Percentiles rank a stretch among this genome's conserved stretches.
phyloP scores from a whole-genome alignment of 2,797 vertebrate species.

The Aldrovandia affinis region DNA sequence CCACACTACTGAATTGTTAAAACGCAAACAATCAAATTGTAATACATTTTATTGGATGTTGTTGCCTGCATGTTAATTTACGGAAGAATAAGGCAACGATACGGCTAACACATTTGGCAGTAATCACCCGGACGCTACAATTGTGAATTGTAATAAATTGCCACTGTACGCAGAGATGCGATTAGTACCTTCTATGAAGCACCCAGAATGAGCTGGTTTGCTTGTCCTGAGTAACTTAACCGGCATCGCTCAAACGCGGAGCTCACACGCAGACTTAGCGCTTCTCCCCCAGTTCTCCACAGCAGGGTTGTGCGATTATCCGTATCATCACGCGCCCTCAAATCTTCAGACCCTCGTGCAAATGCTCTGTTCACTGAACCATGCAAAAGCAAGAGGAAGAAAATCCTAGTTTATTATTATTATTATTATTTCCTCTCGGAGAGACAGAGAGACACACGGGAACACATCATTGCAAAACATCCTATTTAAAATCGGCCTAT shows the following conservation, averaged over 20 bases:
- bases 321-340: conserved; percentile 60
- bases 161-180: background rate
- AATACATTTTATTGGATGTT: background rate
- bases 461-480: conserved; percentile 25
- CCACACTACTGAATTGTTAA: background rate
- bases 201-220: background rate
- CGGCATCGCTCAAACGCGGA: conserved; percentile 14
- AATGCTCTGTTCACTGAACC: conserved; percentile 72
- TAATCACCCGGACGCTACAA: too few species aligned
- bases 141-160: too few species aligned
- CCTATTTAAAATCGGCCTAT: background rate
- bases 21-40: background rate
- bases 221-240: background rate
- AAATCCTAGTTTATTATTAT: background rate
- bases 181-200: background rate
- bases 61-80: background rate
- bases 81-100: background rate
- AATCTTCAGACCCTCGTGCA: conserved; percentile 71
- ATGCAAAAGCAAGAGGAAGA: conserved; percentile 54
- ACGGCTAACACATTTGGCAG: too few species aligned
- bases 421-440: background rate
- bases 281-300: conserved; percentile 49
- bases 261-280: conserved; percentile 38
- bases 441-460: conserved; percentile 22
- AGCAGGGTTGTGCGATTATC: conserved; percentile 72